Base-by-base conservation (phyloP, 2,888 invertebrate genomes). In the Apocheima hispidaria region DNA sequence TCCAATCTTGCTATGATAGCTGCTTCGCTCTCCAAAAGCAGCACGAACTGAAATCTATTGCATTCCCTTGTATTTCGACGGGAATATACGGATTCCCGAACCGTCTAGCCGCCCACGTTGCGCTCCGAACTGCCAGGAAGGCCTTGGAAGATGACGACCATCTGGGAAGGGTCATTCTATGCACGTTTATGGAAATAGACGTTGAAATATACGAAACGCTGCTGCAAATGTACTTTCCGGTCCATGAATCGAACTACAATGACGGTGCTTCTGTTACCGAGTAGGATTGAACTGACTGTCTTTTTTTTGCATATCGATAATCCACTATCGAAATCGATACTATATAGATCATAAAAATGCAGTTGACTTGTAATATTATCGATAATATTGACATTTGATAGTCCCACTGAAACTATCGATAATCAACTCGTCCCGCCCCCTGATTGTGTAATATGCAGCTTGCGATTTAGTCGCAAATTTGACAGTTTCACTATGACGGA, bases 51-150 rank as follows among this genome's bases (percentile, higher is more conserved):
- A 89, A 90, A 46, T 93, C 95, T 4, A 94, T 97, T 44, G 97
- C 98, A 0, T 98, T 98, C 81, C 98, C 98, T 0, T 98, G 98
- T 79, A 97, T 98, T 77, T 97, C 97, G 0, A 98, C 98, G 4
- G 98, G 98, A n/a, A 94, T 98, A 65, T 98, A 97, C 82, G 97
- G 97, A 0, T 98, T 97, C 83, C 98, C 98, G 0, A 95, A 95
- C 79, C 94, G 94, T 62, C 86, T 95, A 33, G 98, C 98, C 0
- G 96, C 96, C 0, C 94, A 95, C 72, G 94, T 97, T 4, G 97
- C 97, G 2, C 80, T 96, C 6, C 82, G 87, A 21, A 94, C 95
- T 0, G 94, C 96, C 0, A 91, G 96, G 68, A 92, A 94, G 57
- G 95, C 94, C 79, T 88, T 98, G 33, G 93, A 94, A 77, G 73